Evolutionary conservation across 2,797 vertebrate species (phyloP).

Genomic region (Knipowitschia caucasica): DNA sequence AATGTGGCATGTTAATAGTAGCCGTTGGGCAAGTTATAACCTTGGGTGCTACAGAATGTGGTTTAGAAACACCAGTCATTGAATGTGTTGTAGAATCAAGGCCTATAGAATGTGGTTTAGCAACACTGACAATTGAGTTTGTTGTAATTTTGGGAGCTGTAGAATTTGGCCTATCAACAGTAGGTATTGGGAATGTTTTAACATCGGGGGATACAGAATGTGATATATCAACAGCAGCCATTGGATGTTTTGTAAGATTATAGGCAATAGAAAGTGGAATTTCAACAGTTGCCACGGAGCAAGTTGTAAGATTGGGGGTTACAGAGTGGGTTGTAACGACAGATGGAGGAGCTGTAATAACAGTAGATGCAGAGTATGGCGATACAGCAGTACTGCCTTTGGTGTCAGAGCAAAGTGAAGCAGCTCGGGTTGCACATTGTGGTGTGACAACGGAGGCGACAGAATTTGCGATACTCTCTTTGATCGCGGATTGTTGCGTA

Average conservation of each 20-base stretch:
- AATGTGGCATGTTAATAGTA: constrained; percentile 1
- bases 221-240: background rate
- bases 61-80: background rate
- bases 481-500: constrained; percentile 18
- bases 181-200: background rate
- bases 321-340: background rate
- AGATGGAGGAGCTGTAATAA: no score
- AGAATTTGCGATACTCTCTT: background rate
- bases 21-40: constrained; percentile 2
- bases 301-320: background rate
- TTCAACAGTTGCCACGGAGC: background rate
- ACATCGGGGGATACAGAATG: background rate
- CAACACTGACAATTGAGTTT: background rate
- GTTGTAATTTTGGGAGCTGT: background rate
- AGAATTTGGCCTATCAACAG: background rate
- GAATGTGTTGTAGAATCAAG: background rate
- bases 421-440: background rate
- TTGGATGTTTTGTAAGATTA: background rate
- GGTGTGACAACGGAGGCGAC: background rate
- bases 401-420: background rate
- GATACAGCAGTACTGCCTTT: no score
- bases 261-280: background rate
- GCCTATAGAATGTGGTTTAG: background rate
- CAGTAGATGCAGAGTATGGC: no score
- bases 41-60: background rate